Evolutionary conservation across 2,888 invertebrate species (phyloP), one percentile per base, ranked within the genome.

Genomic region (Drosophila longiperda): DNA sequence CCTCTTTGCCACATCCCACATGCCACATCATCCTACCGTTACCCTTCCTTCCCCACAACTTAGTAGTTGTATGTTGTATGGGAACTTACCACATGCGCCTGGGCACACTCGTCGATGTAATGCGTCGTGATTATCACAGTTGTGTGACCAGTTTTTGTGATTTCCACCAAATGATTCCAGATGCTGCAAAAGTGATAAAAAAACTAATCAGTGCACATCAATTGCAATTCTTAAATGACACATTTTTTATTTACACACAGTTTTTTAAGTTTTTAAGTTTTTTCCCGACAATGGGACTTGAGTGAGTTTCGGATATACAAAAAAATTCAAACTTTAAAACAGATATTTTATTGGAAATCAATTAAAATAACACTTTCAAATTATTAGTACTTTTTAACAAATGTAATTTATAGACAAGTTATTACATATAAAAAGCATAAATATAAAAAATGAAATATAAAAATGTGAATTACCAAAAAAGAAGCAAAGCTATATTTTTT

Each of bases 81-180:
- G 1, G 45, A 63, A 94, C 96, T 95, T 93, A 96, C 96, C 89
- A 96, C 94, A 85, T 96, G 95, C 23, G 97, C 97, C 92, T 97
- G 97, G 80, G 96, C 95, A 1, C 97, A 97, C 92, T 97, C 97
- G 77, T 97, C 97, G 76, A 97, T 97, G 90, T 97, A 97, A 94
- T 97, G 97, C 9, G 97, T 97, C 2, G 97, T 97, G 72, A 97
- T 97, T 80, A 97, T 97, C 61, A 97, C 96, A 20, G 97, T 97
- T 50, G 96, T 96, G 63, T 95, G 94, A 17, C 96, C 96, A 76
- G 95, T 96, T 91, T 95, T 96, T 0, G 96, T 96, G 45, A 97
- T 95, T 34, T 96, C 95, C 40, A 97, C 96, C 71, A 97, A 93
- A 92, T 97, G 96, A 91, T 97, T 96, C 97, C 97, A 97, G 82